Conservation (phyloP, 2,113 vertebrate genomes). For the Odontophorus gujanensis region DNA sequence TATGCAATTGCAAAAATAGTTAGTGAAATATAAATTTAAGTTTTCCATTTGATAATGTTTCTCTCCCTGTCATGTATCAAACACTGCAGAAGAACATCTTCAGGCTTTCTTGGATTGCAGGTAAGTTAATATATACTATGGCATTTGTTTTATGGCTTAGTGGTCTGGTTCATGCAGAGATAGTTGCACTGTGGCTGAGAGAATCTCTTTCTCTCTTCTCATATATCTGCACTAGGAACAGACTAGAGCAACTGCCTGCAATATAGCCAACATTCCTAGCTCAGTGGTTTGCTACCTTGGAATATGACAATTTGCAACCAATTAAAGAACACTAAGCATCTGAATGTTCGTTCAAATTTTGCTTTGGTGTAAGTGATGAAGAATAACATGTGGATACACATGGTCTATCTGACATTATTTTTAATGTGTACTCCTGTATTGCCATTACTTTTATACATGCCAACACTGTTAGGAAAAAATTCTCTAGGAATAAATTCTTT, state of each 20-base stretch:
- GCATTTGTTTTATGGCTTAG: neutral
- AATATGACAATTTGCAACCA: neutral
- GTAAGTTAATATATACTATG: neutral
- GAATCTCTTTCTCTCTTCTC: neutral
- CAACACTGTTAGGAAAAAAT: neutral
- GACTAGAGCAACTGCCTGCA: neutral
- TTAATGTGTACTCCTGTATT: neutral
- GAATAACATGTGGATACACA: neutral
- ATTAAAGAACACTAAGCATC: neutral
- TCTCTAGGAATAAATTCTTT: neutral
- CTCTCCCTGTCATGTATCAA: neutral
- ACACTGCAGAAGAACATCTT: neutral
- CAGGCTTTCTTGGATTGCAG: neutral
- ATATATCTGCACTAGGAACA: neutral
- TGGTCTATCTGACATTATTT: neutral
- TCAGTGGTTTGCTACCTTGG: neutral
- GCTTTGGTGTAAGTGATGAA: neutral
- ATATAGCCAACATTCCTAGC: neutral
- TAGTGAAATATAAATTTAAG: neutral
- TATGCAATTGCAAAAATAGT: neutral
- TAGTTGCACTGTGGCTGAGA: neutral
- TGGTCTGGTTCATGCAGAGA: neutral
- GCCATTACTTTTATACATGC: neutral
- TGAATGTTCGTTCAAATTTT: neutral
- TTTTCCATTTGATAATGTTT: neutral